Percentiles rank a stretch among this genome's conserved stretches.
Evolutionary conservation across 2,797 vertebrate genomes (phyloP).

Genomic region (Xenops minutus): DNA sequence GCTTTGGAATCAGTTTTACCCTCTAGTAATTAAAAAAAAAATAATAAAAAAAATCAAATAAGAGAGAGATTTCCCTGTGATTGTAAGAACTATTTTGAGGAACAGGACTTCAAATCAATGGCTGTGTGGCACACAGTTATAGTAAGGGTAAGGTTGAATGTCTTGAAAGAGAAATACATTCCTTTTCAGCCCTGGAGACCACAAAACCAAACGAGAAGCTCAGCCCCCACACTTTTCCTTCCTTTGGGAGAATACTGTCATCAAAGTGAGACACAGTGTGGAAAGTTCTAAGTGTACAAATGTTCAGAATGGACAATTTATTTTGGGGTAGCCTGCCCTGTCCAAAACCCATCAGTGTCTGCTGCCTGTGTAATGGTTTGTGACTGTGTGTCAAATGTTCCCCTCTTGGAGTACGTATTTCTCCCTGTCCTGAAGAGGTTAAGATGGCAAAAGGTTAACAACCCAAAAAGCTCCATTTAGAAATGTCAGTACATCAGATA

Average conservation of each 20-base stretch:
- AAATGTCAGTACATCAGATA: not conserved
- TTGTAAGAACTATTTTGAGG: not conserved
- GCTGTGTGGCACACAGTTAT: not conserved
- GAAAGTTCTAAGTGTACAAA: not conserved
- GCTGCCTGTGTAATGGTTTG: not conserved
- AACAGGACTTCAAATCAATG: not conserved
- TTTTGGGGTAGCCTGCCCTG: not conserved
- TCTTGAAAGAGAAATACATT: not conserved
- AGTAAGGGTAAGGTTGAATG: not conserved
- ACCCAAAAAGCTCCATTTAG: not conserved
- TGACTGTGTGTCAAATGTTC: not conserved
- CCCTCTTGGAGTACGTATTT: not conserved
- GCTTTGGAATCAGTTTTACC: not conserved
- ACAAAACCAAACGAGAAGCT: not conserved
- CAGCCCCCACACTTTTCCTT: not conserved
- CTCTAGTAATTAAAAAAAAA: not conserved
- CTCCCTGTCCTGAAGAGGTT: not conserved
- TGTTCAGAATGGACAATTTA: not conserved
- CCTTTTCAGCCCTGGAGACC: not conserved
- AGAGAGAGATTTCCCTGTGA: not conserved
- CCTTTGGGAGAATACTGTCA: not conserved
- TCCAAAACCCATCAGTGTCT: not conserved
- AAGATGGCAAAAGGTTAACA: not conserved
- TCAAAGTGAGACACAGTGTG: not conserved
- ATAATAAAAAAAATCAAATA: not conserved